These are phyloP conservation scores for Cryptus viduatorius DNA, from an alignment of 2,888 invertebrate genomes.

Conservation along the genomic window DNA sequence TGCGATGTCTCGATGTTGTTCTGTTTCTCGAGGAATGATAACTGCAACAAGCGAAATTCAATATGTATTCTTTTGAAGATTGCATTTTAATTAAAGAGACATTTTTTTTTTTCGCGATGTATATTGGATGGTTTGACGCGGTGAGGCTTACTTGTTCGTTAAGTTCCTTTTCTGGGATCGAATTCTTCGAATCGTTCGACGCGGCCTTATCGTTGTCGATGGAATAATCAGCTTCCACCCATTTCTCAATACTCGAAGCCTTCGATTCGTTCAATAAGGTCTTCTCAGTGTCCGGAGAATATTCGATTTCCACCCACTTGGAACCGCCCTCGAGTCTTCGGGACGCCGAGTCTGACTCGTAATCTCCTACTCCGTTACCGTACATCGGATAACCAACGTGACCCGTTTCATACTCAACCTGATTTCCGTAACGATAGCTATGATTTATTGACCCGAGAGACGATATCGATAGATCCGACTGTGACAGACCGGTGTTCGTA, in stretches of 20 bases:
- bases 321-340: constrained; percentile 79
- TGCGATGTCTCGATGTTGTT: constrained; percentile 71
- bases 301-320: constrained; percentile 84
- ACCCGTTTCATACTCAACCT: constrained; percentile 91
- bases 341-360: constrained; percentile 84
- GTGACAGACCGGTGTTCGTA: constrained; percentile 92
- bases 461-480: constrained; percentile 92
- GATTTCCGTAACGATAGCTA: constrained; percentile 92
- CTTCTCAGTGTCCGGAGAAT: constrained; percentile 83
- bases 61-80: not conserved
- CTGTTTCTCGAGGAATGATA: constrained; percentile 72
- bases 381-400: constrained; percentile 90
- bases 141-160: constrained; percentile 73
- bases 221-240: constrained; percentile 63
- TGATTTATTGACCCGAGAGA: constrained; percentile 90
- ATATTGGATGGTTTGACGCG: not conserved
- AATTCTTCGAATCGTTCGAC: constrained; percentile 51
- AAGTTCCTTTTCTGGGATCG: constrained; percentile 65
- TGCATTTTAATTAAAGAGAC: not conserved
- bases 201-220: constrained; percentile 59
- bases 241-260: constrained; percentile 76
- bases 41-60: constrained; percentile 67
- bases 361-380: constrained; percentile 84
- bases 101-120: not conserved
- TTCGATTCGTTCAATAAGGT: constrained; percentile 78